A percentile compares a stretch with the other conserved stretches of the same genome.
Evolutionary conservation across 2,888 invertebrate genomes (phyloP).

Genomic region (Thumatha senex): DNA sequence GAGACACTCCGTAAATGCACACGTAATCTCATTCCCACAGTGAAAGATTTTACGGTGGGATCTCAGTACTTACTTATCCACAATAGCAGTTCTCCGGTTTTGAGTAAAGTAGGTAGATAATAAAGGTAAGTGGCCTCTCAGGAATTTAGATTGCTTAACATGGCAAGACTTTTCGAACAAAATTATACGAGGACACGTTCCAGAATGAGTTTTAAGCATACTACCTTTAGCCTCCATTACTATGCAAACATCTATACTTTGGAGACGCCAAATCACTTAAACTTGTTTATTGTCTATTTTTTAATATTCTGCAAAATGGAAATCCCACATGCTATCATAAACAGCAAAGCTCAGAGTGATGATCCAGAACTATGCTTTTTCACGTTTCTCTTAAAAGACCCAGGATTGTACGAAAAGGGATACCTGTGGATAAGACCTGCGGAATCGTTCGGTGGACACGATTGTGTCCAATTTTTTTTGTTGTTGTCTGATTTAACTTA

Average conservation of each 20-base stretch:
- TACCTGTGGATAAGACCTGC: too few species aligned
- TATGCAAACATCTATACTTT: conserved; percentile 22
- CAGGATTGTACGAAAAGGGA: too few species aligned
- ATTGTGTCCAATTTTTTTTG: too few species aligned
- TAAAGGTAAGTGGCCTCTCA: conserved; percentile 31
- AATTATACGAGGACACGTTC: conserved; percentile 27
- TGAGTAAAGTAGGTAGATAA: conserved; percentile 4
- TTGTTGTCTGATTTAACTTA: too few species aligned
- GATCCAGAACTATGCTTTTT: too few species aligned
- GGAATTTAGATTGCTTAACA: conserved; percentile 38
- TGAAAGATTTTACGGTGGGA: background rate
- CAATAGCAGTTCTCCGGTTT: background rate
- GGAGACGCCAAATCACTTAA: conserved; percentile 23
- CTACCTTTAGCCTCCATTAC: conserved; percentile 16
- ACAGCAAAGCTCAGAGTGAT: too few species aligned
- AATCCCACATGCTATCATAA: too few species aligned
- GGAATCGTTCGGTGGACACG: too few species aligned
- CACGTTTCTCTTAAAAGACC: too few species aligned
- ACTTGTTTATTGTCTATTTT: conserved; percentile 20
- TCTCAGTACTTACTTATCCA: background rate
- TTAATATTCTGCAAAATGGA: too few species aligned
- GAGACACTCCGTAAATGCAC: background rate
- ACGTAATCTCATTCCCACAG: background rate
- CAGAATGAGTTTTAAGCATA: conserved; percentile 25
- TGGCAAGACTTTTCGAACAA: conserved; percentile 32